Percentiles rank a stretch among this genome's conserved stretches.
Conservation (phyloP, 2,888 invertebrate species). For the Aleiodes leptofemur region DNA sequence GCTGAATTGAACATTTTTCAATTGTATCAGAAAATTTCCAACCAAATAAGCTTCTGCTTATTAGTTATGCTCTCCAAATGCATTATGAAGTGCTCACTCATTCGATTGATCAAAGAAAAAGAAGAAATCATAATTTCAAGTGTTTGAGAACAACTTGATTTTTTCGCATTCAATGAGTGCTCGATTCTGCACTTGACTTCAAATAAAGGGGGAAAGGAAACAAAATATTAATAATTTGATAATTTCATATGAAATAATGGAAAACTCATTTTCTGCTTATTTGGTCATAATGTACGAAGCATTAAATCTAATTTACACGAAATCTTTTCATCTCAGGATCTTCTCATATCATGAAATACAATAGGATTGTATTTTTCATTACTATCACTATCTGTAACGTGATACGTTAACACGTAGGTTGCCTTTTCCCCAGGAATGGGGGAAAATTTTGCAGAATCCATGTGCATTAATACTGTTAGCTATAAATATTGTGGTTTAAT, state of each 20-base stretch:
- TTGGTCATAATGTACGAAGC: no score
- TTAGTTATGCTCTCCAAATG: constrained; percentile 43
- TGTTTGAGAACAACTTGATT: not conserved
- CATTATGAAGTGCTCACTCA: not conserved
- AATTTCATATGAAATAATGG: no score
- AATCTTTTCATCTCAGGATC: not conserved
- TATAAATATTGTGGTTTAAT: constrained; percentile 56
- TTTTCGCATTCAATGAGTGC: not conserved
- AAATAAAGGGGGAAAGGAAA: no score
- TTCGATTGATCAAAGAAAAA: not conserved
- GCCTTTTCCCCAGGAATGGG: not conserved
- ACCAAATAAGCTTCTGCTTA: constrained; percentile 29
- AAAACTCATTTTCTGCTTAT: no score
- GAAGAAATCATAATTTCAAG: not conserved
- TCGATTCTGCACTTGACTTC: no score
- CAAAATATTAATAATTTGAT: no score
- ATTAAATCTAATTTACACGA: no score
- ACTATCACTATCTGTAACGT: constrained; percentile 34
- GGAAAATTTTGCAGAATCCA: constrained; percentile 2
- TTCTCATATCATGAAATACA: constrained; percentile 9
- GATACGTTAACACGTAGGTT: not conserved
- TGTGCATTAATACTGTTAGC: constrained; percentile 47
- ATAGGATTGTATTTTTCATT: constrained; percentile 33
- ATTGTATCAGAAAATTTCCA: no score
- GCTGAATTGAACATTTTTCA: no score